Evolutionary conservation across 2,888 invertebrate genomes (phyloP).

Genomic region (Lymantria monacha): DNA sequence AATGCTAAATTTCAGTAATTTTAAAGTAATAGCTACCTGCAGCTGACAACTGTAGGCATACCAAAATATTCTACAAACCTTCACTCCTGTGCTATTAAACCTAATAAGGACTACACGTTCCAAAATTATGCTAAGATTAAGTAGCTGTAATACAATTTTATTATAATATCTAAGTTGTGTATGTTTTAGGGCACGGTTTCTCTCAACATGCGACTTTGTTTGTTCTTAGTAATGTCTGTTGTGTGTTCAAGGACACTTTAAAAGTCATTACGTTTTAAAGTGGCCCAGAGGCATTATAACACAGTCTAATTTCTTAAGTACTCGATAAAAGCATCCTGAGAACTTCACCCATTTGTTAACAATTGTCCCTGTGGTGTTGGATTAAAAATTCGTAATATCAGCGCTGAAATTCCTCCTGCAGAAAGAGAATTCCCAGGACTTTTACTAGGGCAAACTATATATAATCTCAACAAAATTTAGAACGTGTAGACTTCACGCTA

Average conservation of each 20-base stretch:
- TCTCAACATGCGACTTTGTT: background rate
- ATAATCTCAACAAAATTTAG: no score
- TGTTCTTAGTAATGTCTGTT: background rate
- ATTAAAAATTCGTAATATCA: background rate
- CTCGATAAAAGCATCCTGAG: background rate
- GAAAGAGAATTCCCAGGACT: no score
- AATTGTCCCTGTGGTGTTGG: background rate
- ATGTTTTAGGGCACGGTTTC: background rate
- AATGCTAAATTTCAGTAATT: no score
- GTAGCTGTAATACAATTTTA: background rate
- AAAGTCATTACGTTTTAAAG: background rate
- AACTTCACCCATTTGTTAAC: background rate
- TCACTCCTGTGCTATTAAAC: no score
- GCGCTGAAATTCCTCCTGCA: no score
- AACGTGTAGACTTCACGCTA: no score
- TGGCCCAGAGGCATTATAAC: background rate
- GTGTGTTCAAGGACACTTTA: background rate
- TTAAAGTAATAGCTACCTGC: no score
- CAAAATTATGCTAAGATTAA: background rate
- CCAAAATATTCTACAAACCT: no score
- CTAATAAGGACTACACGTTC: background rate
- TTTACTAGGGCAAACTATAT: no score
- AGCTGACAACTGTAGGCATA: no score
- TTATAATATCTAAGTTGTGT: background rate
- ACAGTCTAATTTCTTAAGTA: background rate